Base-by-base conservation (phyloP, 2,113 vertebrate genomes). In the Prietella phreatophila region DNA sequence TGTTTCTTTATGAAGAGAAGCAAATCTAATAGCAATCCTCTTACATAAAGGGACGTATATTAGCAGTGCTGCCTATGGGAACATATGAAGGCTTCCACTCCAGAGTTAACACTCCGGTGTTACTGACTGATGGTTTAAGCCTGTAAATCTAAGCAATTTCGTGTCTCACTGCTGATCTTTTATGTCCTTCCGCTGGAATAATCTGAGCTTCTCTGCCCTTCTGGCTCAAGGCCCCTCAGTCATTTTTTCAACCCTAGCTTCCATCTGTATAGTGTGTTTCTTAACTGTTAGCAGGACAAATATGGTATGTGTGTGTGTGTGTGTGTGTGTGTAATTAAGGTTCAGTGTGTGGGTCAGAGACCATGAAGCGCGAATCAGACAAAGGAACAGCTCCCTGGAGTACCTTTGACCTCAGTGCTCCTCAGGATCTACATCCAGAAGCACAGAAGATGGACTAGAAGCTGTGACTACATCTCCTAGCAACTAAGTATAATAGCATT, bases 131-230 rank as follows among this genome's bases (percentile, higher is more conserved):
- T 84, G 60, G 60, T 27, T 53, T 15, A 42, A 65, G 56, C 42
- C 78, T 22, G 42, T 83, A 86, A 89, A 85, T 67, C 71, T 83
- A 87, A 86, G 65, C 76, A 80, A 82, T 82, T 91, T 88, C 91
- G 84, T 87, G 91, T 85, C 89, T 87, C 85, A 88, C 69, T 85
- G 84, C 87, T 76, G 25, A 19, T 83, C 63, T 84, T 69, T 84
- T 82, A 82, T 79, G 47, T 82, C 71, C 69, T 88, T 78, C 87
- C 83, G 56, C 83, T 84, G 15, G 79, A 88, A 88, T 71, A 84
- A 58, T 67, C 88, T 86, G 71, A 84, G 76, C 36, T 85, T 85
- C 63, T 88, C 83, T 82, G 78, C 55, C 30, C 58, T 85, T 87
- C 85, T 87, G 88, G 63, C 67, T 90, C 87, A 90, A 39, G 63